Percentiles rank a stretch among this genome's conserved stretches.
These are phyloP conservation scores for Bucorvus abyssinicus DNA, from an alignment of 2,797 vertebrate species.

Conservation along the genomic window DNA sequence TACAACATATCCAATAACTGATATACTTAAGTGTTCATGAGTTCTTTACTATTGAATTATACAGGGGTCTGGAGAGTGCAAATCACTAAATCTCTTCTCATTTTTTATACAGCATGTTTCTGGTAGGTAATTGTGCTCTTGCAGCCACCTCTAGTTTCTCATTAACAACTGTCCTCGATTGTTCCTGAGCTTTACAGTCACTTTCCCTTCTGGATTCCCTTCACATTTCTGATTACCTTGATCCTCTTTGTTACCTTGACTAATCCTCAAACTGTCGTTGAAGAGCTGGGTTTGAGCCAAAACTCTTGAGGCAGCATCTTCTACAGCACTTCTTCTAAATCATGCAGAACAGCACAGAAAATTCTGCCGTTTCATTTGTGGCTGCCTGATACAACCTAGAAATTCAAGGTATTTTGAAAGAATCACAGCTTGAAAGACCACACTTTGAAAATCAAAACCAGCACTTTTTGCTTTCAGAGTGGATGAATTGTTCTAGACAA, in stretches of 20 bases:
- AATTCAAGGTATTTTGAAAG: neutral
- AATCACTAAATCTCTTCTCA: neutral
- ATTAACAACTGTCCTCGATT: neutral
- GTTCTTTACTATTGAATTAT: neutral
- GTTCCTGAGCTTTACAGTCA: neutral
- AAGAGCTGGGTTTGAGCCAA: neutral
- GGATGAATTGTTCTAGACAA: neutral
- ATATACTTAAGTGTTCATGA: neutral
- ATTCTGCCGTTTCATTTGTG: neutral
- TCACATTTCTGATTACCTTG: neutral
- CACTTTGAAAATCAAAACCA: neutral
- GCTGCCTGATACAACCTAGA: neutral
- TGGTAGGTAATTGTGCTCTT: neutral
- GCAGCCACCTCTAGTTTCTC: neutral
- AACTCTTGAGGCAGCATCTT: neutral
- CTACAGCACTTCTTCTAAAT: neutral
- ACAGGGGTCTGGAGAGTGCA: neutral
- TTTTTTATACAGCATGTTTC: neutral
- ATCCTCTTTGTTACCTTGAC: neutral
- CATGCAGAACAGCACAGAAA: neutral
- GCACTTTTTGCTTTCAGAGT: neutral
- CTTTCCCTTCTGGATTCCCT: neutral
- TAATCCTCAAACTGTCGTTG: neutral
- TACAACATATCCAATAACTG: neutral
- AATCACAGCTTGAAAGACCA: neutral